Evolutionary conservation across 2,113 vertebrate genomes (phyloP).

Genomic region (Neofelis nebulosa): DNA sequence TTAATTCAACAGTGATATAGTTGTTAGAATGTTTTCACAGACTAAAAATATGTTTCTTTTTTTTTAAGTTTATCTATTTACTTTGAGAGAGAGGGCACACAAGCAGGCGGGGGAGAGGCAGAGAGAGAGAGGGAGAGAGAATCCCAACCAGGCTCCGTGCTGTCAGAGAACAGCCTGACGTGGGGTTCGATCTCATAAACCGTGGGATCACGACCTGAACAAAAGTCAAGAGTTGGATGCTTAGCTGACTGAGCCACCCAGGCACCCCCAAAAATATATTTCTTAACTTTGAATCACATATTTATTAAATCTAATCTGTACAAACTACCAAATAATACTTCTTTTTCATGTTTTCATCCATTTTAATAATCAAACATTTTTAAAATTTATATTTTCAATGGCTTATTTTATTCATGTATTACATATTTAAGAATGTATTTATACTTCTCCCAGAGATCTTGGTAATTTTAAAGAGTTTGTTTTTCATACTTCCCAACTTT

Average conservation of each 20-base stretch:
- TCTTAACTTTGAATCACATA: not conserved
- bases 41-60: not conserved
- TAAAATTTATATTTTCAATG: not conserved
- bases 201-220: too few relatives aligned
- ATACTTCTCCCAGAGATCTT: not conserved
- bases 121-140: too few relatives aligned
- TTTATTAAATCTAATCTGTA: not conserved
- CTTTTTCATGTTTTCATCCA: conserved; percentile 40
- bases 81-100: too few relatives aligned
- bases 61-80: too few relatives aligned
- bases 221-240: too few relatives aligned
- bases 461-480: conserved; percentile 61
- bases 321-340: not conserved
- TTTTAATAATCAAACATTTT: conserved; percentile 49
- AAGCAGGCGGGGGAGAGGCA: too few relatives aligned
- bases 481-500: not conserved
- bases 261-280: not conserved
- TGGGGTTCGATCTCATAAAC: too few relatives aligned
- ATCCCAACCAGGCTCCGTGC: too few relatives aligned
- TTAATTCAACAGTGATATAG: not conserved
- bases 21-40: not conserved
- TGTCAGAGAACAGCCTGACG: too few relatives aligned
- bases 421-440: conserved; percentile 56
- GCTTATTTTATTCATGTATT: not conserved
- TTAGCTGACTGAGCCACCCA: too few relatives aligned